Evolutionary conservation across 2,113 vertebrate species (phyloP).

Genomic region (Alligator mississippiensis): DNA sequence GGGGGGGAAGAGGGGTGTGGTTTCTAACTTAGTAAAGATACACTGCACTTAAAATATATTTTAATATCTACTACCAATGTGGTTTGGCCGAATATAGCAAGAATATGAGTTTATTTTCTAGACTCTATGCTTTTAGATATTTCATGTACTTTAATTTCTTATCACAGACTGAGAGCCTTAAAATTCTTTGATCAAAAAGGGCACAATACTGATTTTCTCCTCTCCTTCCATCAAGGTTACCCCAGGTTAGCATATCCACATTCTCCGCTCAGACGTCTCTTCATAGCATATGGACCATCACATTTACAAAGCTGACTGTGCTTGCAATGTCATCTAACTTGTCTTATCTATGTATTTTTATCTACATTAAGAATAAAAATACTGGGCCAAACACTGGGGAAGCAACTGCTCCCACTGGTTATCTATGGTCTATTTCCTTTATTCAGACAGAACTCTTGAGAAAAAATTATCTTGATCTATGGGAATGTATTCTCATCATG

Average conservation of each 20-base stretch:
- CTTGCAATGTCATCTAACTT: not conserved
- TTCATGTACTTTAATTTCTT: not conserved
- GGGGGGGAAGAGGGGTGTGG: not conserved
- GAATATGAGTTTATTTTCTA: not conserved
- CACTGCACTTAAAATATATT: conserved; percentile 42
- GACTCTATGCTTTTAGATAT: not conserved
- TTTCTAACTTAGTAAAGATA: conserved; percentile 51
- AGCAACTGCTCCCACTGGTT: not conserved
- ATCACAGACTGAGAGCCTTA: not conserved
- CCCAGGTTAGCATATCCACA: not conserved
- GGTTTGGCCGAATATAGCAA: conserved; percentile 37
- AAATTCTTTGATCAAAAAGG: not conserved
- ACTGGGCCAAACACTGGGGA: not conserved
- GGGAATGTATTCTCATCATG: not conserved
- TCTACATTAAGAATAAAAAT: not conserved
- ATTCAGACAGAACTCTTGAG: not conserved
- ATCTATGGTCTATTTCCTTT: not conserved
- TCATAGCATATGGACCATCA: not conserved
- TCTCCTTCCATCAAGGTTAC: not conserved
- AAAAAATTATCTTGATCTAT: not conserved
- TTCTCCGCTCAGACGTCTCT: not conserved
- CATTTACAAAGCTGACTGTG: not conserved
- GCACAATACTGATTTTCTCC: not conserved
- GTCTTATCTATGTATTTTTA: no score
- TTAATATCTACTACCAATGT: conserved; percentile 28